Evolutionary conservation across 2,797 vertebrate genomes (phyloP).

Genomic region (Oreochromis grahami): DNA sequence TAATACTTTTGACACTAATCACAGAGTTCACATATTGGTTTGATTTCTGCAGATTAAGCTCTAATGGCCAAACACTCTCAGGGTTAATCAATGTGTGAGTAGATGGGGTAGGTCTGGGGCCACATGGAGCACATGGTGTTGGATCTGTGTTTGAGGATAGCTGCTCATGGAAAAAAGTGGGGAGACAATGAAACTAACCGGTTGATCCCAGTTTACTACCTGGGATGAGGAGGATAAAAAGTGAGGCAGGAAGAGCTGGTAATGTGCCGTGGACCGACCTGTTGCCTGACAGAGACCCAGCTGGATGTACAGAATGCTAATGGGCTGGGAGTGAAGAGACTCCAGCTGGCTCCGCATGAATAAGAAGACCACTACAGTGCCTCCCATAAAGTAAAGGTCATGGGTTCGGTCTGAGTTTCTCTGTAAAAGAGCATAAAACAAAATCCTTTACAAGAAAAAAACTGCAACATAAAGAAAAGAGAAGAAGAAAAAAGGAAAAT

Average conservation of each 20-base stretch:
- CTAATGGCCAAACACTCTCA: slow-evolving; percentile 69
- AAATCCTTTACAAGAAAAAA: neutral
- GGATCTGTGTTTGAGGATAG: neutral
- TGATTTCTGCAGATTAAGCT: slow-evolving; percentile 70
- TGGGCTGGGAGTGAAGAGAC: slow-evolving; percentile 60
- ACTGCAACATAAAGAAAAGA: neutral
- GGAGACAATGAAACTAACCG: neutral
- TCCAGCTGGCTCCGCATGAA: slow-evolving; percentile 60
- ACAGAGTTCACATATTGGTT: slow-evolving; percentile 76
- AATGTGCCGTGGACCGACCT: slow-evolving; percentile 21
- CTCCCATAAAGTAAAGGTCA: slow-evolving; percentile 56
- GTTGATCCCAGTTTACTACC: slow-evolving; percentile 8
- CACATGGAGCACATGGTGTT: neutral
- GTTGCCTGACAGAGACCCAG: slow-evolving; percentile 49
- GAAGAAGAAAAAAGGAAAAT: neutral
- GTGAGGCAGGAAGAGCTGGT: slow-evolving; percentile 25
- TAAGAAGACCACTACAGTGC: slow-evolving; percentile 31
- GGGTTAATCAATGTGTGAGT: slow-evolving; percentile 70
- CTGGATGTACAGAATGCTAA: slow-evolving; percentile 51
- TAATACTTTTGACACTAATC: slow-evolving; percentile 75
- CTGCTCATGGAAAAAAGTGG: neutral
- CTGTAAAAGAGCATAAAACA: slow-evolving; percentile 31
- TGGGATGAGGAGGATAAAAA: neutral
- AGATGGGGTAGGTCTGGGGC: slow-evolving; percentile 16
- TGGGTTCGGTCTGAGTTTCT: slow-evolving; percentile 38